Conservation (phyloP, 2,113 vertebrate species). For the Pungitius pungitius region DNA sequence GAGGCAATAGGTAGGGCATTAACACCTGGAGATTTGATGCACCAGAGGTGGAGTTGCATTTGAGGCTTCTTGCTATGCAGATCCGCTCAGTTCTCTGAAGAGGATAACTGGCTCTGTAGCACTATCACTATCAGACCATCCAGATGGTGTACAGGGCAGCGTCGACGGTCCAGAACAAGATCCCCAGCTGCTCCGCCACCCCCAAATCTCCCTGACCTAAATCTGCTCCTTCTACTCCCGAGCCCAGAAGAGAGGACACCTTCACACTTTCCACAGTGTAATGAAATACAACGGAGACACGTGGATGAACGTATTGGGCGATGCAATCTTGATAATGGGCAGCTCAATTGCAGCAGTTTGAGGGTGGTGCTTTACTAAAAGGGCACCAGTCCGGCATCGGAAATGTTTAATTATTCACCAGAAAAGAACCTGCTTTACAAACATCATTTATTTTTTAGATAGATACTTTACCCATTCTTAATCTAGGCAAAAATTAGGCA, state of each 20-base stretch:
- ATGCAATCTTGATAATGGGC: background rate
- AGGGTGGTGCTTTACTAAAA: background rate
- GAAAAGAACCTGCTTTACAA: background rate
- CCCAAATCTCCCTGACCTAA: slow-evolving; percentile 77
- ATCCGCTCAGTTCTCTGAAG: slow-evolving; percentile 65
- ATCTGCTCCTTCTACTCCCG: slow-evolving; percentile 66
- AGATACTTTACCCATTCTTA: background rate
- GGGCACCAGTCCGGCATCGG: background rate
- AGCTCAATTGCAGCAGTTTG: background rate
- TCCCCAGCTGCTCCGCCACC: slow-evolving; percentile 66
- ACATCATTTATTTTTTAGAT: background rate
- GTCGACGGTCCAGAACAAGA: slow-evolving; percentile 69
- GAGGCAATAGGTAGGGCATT: background rate
- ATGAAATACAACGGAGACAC: slow-evolving; percentile 23
- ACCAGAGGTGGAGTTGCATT: slow-evolving; percentile 36
- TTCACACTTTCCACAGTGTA: slow-evolving; percentile 42
- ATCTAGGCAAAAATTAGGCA: background rate
- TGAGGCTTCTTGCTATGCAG: slow-evolving; percentile 67
- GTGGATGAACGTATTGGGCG: background rate
- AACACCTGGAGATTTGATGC: slow-evolving; percentile 32
- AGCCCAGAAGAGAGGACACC: slow-evolving; percentile 61
- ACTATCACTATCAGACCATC: slow-evolving; percentile 76
- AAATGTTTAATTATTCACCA: background rate
- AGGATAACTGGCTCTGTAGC: slow-evolving; percentile 73
- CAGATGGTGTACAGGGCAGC: slow-evolving; percentile 74